Base-by-base conservation (phyloP, 2,888 invertebrate genomes). In the Allygus modestus region DNA sequence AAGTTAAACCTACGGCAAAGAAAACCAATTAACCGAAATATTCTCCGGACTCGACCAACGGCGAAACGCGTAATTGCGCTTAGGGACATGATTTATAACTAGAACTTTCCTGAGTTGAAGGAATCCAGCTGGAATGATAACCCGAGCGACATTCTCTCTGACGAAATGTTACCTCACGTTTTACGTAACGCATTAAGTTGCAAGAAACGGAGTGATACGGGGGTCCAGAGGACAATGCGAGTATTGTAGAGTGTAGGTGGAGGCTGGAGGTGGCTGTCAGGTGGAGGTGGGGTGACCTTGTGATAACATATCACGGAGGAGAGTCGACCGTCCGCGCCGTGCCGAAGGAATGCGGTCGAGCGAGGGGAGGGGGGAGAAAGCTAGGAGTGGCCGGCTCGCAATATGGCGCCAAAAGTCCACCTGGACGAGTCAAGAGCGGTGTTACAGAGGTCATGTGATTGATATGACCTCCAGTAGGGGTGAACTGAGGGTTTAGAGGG, bases 401-500 rank as follows among this genome's bases (percentile, higher is more conserved):
- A 77, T 77, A 77, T 77, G 77, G 77, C 77, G 51, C 46, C 28
- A 46, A 46, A 77, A 77, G 26, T 26, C 28, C 9, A 28, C 51
- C 77, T 77, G 31, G 28, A 43, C 20, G 15, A 20, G 20, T 26
- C 51, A 4, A 11, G 26, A 1, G 26, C 4, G 77, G 17, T 5
- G 77, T 2, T 51, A 51, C 28, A 7, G 26, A 85, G 71, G 86
- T 43, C 54, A 46, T 82, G 31, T 82, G 20, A 51, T 20, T 81
- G 75, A 58, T 37, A 33, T 51, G 75, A 77, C 77, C 81, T 28
- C 84, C 17, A 31, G 41, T 54, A 79, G 37, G 54, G 79, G 37
- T 28, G 69, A 71, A 81, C 33, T 61, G 65, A 26, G 84, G 81
- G 81, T 61, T 65, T 54, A 75, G 65, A 75, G 61, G 79, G 79